phyloP scores from a whole-genome alignment of 2,888 invertebrate species.

The Nomada fucata region DNA sequence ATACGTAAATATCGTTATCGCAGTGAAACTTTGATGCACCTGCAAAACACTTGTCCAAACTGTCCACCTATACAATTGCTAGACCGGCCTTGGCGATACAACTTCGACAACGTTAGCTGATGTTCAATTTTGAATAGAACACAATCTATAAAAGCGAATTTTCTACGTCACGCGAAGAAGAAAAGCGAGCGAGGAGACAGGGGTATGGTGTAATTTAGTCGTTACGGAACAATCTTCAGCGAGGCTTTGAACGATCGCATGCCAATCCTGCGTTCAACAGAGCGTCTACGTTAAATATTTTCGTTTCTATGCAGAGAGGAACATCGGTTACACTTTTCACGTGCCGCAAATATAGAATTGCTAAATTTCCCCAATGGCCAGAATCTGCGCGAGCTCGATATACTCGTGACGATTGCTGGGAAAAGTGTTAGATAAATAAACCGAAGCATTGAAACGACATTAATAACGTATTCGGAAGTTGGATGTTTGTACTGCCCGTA shows the following conservation, averaged over 20 bases:
- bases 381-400: not conserved
- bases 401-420: too few species aligned
- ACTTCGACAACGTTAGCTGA: not conserved
- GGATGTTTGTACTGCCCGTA: not conserved
- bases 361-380: not conserved
- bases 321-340: not conserved
- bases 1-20: constrained; percentile 6
- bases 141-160: constrained; percentile 18
- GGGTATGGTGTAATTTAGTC: constrained; percentile 23
- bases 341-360: not conserved
- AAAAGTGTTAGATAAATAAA: constrained; percentile 3
- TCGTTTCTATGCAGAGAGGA: not conserved
- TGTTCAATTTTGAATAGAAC: constrained; percentile 43
- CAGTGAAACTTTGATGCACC: constrained; percentile 15
- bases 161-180: constrained; percentile 10
- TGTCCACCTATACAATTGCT: constrained; percentile 16
- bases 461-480: not conserved
- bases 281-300: not conserved
- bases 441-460: not conserved
- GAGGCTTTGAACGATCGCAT: constrained; percentile 24
- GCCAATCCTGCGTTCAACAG: constrained; percentile 10
- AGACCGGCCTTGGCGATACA: constrained; percentile 48
- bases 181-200: not conserved
- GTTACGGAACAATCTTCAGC: constrained; percentile 10
- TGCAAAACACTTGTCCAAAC: constrained; percentile 42